These are phyloP conservation scores for Drosophila murphyi DNA, from an alignment of 1,140 invertebrate genomes.

Conservation along the genomic window DNA sequence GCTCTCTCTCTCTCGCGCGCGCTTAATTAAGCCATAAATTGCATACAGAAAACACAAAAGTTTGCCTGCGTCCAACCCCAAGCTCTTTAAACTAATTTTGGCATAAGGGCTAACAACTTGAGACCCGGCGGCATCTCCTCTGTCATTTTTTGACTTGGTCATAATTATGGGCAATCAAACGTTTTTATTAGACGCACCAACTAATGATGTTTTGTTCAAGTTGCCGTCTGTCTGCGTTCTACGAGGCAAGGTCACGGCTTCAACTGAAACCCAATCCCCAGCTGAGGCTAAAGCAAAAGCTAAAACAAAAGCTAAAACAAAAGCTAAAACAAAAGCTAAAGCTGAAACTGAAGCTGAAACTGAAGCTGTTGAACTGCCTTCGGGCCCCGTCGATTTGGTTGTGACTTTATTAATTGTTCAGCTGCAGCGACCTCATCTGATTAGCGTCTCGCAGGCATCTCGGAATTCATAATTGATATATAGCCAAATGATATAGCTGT, in stretches of 20 bases:
- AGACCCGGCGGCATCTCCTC: slow-evolving; percentile 34
- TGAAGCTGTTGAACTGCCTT: background rate
- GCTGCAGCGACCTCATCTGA: slow-evolving; percentile 53
- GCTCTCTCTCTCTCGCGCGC: background rate
- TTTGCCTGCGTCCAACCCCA: slow-evolving; percentile 16
- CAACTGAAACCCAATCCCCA: slow-evolving; percentile 5
- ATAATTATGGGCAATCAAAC: slow-evolving; percentile 76
- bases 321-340: no score
- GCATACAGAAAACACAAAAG: slow-evolving; percentile 34
- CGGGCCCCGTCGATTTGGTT: slow-evolving; percentile 13
- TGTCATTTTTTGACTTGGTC: slow-evolving; percentile 41
- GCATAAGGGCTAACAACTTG: slow-evolving; percentile 37
- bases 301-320: no score
- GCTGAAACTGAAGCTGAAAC: no score
- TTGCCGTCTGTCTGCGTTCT: slow-evolving; percentile 15
- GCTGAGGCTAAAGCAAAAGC: no score
- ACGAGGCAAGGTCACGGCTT: slow-evolving; percentile 54
- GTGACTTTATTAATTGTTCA: slow-evolving; percentile 60
- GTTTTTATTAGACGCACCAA: slow-evolving; percentile 69
- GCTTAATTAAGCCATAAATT: slow-evolving; percentile 48
- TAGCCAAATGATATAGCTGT: slow-evolving; percentile 69
- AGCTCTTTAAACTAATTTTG: slow-evolving; percentile 53
- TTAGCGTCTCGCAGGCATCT: slow-evolving; percentile 51
- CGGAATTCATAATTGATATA: slow-evolving; percentile 60
- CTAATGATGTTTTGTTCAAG: slow-evolving; percentile 69